Evolutionary conservation across 1,140 invertebrate genomes (phyloP).

Genomic region (Metopolophium dirhodum): DNA sequence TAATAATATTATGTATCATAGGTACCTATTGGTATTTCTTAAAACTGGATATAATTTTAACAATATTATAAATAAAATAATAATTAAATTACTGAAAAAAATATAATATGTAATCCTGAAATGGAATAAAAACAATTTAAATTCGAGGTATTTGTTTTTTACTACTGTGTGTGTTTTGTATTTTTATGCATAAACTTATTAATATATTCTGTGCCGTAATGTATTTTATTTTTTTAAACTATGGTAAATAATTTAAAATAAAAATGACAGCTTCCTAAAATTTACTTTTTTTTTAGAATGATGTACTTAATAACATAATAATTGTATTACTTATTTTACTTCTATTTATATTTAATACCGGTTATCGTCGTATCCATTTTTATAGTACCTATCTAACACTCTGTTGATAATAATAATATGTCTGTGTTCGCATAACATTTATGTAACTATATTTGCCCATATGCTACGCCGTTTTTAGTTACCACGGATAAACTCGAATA

Average conservation of each 20-base stretch:
- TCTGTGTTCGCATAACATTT: slow-evolving; percentile 19
- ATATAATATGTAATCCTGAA: neutral
- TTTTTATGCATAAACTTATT: neutral
- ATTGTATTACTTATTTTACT: neutral
- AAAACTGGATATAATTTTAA: neutral
- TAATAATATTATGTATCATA: neutral
- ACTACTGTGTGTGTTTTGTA: neutral
- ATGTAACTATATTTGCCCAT: slow-evolving; percentile 28
- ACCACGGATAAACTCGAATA: neutral
- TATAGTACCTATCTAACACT: neutral
- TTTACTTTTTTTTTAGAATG: neutral
- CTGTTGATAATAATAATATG: neutral
- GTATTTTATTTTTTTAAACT: neutral
- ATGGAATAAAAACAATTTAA: neutral
- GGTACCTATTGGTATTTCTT: neutral
- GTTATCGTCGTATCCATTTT: neutral
- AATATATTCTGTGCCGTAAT: too few relatives aligned
- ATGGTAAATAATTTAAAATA: neutral
- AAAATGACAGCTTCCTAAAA: neutral
- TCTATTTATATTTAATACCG: neutral
- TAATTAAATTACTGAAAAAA: neutral
- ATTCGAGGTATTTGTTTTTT: neutral
- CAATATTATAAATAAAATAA: neutral
- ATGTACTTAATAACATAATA: neutral
- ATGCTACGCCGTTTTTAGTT: slow-evolving; percentile 25